Conservation (phyloP, 2,888 invertebrate species). For the Lissonota sp. region DNA sequence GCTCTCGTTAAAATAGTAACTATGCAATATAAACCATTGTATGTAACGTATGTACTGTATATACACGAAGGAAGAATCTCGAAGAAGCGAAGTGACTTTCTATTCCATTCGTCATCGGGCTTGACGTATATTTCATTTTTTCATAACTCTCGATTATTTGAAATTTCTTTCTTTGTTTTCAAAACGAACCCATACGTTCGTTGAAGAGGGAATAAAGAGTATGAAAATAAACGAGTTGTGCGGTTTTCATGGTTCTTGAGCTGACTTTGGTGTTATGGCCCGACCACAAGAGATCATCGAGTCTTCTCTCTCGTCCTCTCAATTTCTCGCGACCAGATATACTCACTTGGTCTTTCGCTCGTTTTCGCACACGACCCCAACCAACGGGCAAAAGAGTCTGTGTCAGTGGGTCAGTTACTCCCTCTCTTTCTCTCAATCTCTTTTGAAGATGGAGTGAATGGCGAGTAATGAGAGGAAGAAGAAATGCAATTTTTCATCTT, state of each 20-base stretch:
- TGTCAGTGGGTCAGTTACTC: constrained; percentile 79
- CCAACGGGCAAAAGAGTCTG: constrained; percentile 71
- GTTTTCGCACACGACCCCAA: constrained; percentile 46
- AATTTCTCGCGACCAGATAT: constrained; percentile 42
- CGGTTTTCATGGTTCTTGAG: background rate
- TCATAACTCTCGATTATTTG: constrained; percentile 50
- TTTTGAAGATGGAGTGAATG: constrained; percentile 9
- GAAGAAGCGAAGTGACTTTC: constrained; percentile 65
- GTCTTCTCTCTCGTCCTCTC: constrained; percentile 39
- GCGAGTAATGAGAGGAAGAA: constrained; percentile 11
- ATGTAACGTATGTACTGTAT: constrained; percentile 4
- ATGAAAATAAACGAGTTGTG: background rate
- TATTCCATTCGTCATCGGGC: constrained; percentile 68
- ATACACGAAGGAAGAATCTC: constrained; percentile 41
- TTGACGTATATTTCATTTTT: constrained; percentile 46
- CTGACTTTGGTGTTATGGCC: background rate
- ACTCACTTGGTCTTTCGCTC: constrained; percentile 15
- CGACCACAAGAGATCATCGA: constrained; percentile 40
- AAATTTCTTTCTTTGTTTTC: constrained; percentile 33
- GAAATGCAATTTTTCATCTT: constrained; percentile 17
- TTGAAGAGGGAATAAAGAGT: too few relatives aligned
- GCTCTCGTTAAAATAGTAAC: constrained; percentile 45
- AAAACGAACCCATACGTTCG: background rate
- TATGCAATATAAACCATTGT: constrained; percentile 35
- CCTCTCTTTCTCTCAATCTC: constrained; percentile 33